phyloP scores from a whole-genome alignment of 2,888 invertebrate genomes.

The Drosophila nr. perissopoda region DNA sequence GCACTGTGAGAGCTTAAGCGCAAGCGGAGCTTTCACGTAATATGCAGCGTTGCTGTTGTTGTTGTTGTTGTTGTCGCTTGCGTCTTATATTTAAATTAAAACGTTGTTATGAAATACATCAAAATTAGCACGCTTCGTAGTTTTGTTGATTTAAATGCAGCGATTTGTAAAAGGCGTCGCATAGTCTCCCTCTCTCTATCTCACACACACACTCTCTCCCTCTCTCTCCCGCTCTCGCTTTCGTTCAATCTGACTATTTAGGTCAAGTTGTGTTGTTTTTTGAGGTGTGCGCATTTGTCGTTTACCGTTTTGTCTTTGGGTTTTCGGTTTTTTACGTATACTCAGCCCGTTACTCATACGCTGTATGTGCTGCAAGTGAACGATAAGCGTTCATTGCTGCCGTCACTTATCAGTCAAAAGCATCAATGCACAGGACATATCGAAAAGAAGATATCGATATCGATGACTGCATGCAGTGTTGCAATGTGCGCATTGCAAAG shows the following conservation, averaged over 20 bases:
- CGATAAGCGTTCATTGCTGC: slow-evolving; percentile 62
- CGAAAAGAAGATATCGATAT: slow-evolving; percentile 37
- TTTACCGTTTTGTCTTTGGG: slow-evolving; percentile 39
- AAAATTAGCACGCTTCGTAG: slow-evolving; percentile 79
- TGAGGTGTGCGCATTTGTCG: slow-evolving; percentile 55
- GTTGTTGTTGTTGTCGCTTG: slow-evolving; percentile 38
- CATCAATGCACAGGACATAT: slow-evolving; percentile 26
- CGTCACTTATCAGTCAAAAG: slow-evolving; percentile 64
- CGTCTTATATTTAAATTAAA: slow-evolving; percentile 73
- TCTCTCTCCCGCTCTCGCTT: slow-evolving; percentile 9
- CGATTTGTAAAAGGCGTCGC: slow-evolving; percentile 55
- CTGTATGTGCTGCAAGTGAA: slow-evolving; percentile 31
- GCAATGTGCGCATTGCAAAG: slow-evolving; percentile 32
- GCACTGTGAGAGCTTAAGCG: slow-evolving; percentile 10
- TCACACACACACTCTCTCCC: slow-evolving; percentile 1
- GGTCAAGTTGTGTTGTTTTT: slow-evolving; percentile 68
- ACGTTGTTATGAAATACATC: slow-evolving; percentile 74
- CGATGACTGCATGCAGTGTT: slow-evolving; percentile 44
- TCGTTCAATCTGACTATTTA: slow-evolving; percentile 50
- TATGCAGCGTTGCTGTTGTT: slow-evolving; percentile 50
- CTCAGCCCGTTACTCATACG: slow-evolving; percentile 56
- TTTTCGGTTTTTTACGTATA: slow-evolving; percentile 13
- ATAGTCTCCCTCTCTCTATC: background rate
- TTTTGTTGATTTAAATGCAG: slow-evolving; percentile 76
- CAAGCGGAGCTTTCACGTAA: slow-evolving; percentile 79